Evolutionary conservation across 1,140 invertebrate species (phyloP), one percentile per base, ranked within the genome.

Genomic region (Lamellibrachia luymesi): DNA sequence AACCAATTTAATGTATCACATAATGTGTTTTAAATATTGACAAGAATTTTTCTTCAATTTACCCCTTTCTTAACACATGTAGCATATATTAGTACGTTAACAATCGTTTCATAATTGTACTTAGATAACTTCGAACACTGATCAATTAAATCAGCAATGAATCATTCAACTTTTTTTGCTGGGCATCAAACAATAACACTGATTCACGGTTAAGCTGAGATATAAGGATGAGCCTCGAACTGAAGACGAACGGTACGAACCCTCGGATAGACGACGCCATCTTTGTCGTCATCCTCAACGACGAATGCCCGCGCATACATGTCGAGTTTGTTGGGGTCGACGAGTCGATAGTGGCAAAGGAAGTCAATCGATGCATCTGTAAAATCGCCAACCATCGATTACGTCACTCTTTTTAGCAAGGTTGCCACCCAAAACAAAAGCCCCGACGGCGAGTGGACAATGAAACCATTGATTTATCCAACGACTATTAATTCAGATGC

Each of bases 261-360:
- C 89, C 94, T 94, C 38, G 93, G 93, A 50, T 94, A 94, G 4
- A 96, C 94, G 22, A 96, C 94, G 4, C 95, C 94, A 93, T 96
- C 95, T 92, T 94, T 95, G 91, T 96, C 95, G n/a, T 95, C 94
- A 93, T 96, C 96, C 92, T 96, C 96, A 38, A 96, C 95, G 51
- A 95, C 95, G 94, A 96, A 96, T 4, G 95, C 95, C 90, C 94
- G 94, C 10, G 95, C 96, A 92, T 96, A 96, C 25, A 93, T 92
- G 51, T 96, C 96, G 50, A 96, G 91, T 80, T 95, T 95, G 4
- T 94, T 94, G 0, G 94, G 93, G 93, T 96, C 96, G 2, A 96
- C 96, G 27, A 96, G 94, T 25, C 95, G 94, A 93, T 96, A 96
- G 93, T 96, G 95, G 4, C 94, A 94, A 8, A 96, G 93, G 93